phyloP scores from a whole-genome alignment of 2,888 invertebrate species.

The Mamestra brassicae region DNA sequence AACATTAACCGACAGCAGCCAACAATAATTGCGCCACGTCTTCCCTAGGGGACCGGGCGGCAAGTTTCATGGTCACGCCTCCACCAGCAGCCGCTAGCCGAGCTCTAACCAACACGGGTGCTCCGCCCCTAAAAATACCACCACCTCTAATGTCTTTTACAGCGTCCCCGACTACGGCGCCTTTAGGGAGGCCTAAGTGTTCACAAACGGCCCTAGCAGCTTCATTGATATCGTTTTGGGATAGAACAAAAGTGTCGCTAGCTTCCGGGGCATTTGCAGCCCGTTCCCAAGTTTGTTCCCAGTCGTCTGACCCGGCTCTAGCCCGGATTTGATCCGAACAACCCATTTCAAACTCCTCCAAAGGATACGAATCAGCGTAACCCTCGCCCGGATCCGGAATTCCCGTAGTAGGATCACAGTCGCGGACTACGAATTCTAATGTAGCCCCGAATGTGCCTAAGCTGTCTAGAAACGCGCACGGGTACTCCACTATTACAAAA shows the following conservation, averaged over 20 bases:
- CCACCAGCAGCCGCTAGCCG: slow-evolving; percentile 94
- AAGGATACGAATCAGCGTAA: slow-evolving; percentile 98
- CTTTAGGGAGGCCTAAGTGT: slow-evolving; percentile 82
- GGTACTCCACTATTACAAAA: slow-evolving; percentile 95
- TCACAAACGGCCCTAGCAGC: slow-evolving; percentile 86
- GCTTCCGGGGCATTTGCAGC: slow-evolving; percentile 93
- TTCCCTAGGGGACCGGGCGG: slow-evolving; percentile 96
- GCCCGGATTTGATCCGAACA: slow-evolving; percentile 84
- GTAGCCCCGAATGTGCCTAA: slow-evolving; percentile 96
- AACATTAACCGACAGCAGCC: slow-evolving; percentile 94
- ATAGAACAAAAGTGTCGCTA: slow-evolving; percentile 98
- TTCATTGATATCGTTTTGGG: slow-evolving; percentile 85
- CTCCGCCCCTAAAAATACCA: slow-evolving; percentile 97
- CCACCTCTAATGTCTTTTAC: slow-evolving; percentile 85
- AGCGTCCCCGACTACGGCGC: slow-evolving; percentile 81
- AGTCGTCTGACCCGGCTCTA: slow-evolving; percentile 79
- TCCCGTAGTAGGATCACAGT: slow-evolving; percentile 99
- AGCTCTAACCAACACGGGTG: slow-evolving; percentile 96
- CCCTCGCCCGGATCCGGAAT: slow-evolving; percentile 98
- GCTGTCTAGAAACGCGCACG: slow-evolving; percentile 90
- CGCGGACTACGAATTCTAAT: slow-evolving; percentile 98
- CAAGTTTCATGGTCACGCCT: slow-evolving; percentile 98
- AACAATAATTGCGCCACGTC: slow-evolving; percentile 97
- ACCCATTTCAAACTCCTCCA: slow-evolving; percentile 94
- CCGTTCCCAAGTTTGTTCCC: slow-evolving; percentile 94